Base-by-base conservation (phyloP, 2,888 invertebrate species). In the Pammene aurita region DNA sequence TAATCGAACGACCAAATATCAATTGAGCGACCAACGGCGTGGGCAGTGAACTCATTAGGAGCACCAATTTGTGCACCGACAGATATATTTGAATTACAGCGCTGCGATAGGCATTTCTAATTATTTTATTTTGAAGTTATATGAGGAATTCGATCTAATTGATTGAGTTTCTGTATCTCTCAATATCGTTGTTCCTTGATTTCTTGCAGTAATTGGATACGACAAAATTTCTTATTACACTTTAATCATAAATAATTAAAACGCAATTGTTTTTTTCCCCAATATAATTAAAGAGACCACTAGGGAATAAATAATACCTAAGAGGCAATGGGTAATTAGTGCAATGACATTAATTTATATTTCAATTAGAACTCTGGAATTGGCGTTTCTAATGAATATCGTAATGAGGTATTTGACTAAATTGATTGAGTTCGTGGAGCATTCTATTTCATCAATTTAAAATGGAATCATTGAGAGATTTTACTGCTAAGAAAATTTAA, bases 1-100 rank as follows among this genome's bases (percentile, higher is more conserved):
- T 35, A 11, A 35, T 50, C 48, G 48, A 60, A 61, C 16, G 14
- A n/a, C 48, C n/a, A 38, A 60, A 38, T 50, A 50, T 50, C 61
- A 48, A 50, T 26, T 11, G 6, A 14, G 61, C 16, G 26, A 2
- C 26, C 26, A 26, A 4, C 26, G 26, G 26, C 26, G 26, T 4
- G 26, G 26, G 26, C 26, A 26, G 26, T 38, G 9, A 14, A 48
- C 16, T 48, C 48, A 48, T 48, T 48, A 48, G 2, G 26, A 26
- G 26, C 26, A 26, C 26, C 26, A 26, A 26, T 26, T 26, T 26
- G 26, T 26, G 26, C 26, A 13, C 14, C 7, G 35, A 44, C 60
- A 48, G 46, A 44, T 14, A 44, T 60, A 34, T 34, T 44, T 14
- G 26, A 16, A 18, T 13, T 44, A 11, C 9, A 44, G 7, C 14